Conservation (phyloP, 37 sponge, comb jelly and placozoan genomes). For the Dysidea cf. avara region DNA sequence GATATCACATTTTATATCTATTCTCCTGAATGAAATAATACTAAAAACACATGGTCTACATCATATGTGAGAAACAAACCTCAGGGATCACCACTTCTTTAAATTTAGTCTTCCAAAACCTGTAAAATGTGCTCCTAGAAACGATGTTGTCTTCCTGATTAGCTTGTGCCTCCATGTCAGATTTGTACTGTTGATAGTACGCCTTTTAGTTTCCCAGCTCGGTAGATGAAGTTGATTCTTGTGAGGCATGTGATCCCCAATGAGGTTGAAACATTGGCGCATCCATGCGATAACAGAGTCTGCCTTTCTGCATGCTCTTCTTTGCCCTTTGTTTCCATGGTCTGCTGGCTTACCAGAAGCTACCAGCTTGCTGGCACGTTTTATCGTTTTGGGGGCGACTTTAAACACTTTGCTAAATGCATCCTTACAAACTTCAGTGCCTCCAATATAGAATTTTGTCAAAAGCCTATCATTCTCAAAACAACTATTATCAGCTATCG, state of each 20-base stretch:
- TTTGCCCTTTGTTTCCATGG: no score
- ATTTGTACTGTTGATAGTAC: conserved; percentile 22
- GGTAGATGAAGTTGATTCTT: conserved; percentile 40
- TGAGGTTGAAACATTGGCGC: conserved; percentile 16
- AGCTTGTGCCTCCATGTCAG: conserved; percentile 16
- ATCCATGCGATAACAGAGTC: conserved; percentile 57
- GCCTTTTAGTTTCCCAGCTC: conserved; percentile 36
- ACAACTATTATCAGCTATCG: no score
- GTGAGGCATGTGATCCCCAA: conserved; percentile 54
- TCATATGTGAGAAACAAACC: conserved; percentile 19
- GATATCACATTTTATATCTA: conserved; percentile 48
- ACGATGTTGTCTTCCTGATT: conserved; percentile 1
- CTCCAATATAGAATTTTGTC: no score
- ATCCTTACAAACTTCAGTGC: conserved; percentile 12
- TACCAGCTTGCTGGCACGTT: no score
- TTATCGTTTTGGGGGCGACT: conserved; percentile 10
- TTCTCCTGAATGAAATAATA: no score
- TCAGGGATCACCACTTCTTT: conserved; percentile 42
- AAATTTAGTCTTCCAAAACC: conserved; percentile 27
- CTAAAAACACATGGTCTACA: no score
- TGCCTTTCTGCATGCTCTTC: no score
- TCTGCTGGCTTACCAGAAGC: no score
- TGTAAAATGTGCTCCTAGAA: conserved; percentile 30
- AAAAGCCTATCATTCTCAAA: no score
- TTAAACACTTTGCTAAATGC: conserved; percentile 1